phyloP scores from a whole-genome alignment of 2,888 invertebrate genomes.

The Therioaphis trifolii region DNA sequence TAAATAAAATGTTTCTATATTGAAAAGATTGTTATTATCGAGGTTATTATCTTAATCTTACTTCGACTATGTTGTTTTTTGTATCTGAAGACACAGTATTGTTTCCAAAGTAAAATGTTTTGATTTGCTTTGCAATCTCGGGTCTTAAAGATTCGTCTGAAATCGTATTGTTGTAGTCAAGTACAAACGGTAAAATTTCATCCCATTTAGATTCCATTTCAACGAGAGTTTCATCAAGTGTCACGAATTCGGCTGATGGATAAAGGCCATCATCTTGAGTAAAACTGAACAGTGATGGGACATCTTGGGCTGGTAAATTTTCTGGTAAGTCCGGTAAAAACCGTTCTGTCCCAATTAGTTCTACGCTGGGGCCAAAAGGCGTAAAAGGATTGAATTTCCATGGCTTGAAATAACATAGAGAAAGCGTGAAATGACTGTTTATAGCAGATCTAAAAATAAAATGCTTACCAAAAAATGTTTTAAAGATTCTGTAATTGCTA shows the following conservation, averaged over 20 bases:
- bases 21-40: too few species aligned
- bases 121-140: slow-evolving; percentile 65
- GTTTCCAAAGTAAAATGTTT: slow-evolving; percentile 65
- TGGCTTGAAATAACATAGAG: slow-evolving; percentile 68
- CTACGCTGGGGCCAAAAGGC: slow-evolving; percentile 80
- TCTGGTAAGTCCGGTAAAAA: slow-evolving; percentile 78
- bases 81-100: slow-evolving; percentile 62
- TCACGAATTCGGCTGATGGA: slow-evolving; percentile 72
- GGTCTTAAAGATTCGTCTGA: slow-evolving; percentile 58
- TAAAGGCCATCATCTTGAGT: slow-evolving; percentile 81
- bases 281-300: slow-evolving; percentile 78
- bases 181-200: slow-evolving; percentile 66
- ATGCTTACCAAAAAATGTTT: slow-evolving; percentile 61
- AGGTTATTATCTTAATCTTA: too few species aligned
- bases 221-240: slow-evolving; percentile 59
- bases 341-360: slow-evolving; percentile 72
- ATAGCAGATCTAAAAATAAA: neutral
- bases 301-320: slow-evolving; percentile 73
- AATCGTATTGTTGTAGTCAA: slow-evolving; percentile 67
- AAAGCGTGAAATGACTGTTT: neutral
- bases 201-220: slow-evolving; percentile 66
- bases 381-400: slow-evolving; percentile 78
- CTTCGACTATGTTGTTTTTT: slow-evolving; percentile 60
- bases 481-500: slow-evolving; percentile 65
- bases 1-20: too few species aligned